Base-by-base conservation (phyloP, 2,113 vertebrate species). In the Paraplagusia blochii region DNA sequence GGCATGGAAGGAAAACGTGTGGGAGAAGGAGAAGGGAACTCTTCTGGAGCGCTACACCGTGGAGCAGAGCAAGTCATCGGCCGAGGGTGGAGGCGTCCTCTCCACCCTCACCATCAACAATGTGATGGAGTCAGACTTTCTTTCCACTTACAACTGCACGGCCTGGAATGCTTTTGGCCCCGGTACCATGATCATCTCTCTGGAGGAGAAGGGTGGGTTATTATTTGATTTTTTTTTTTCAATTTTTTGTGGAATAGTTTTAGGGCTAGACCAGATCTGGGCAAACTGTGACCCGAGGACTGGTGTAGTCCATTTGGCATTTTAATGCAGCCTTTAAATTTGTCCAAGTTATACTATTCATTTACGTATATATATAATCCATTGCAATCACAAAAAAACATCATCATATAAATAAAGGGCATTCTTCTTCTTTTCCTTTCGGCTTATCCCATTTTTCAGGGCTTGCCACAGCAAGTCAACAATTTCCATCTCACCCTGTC, bases 41-140 rank as follows among this genome's bases (percentile, higher is more conserved):
- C 78, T 96, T 2, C 83, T 93, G 84, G 96, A 98, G 66, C 76
- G 95, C 8, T 98, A 98, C 85, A 96, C 94, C 0, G 95, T 98
- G 76, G 96, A 98, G 79, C 89, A 94, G 77, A 94, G 90, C 29
- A 93, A 92, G 53, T 86, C 87, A 1, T 69, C 77, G 0, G 55
- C 79, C 0, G 88, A 88, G 0, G 94, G 92, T 33, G 91, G 82
- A 0, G 95, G 93, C 0, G 96, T 98, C 9, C 88, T 95, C 35
- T 98, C 95, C 74, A 97, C 95, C 0, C 90, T 98, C 66, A 95
- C 92, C 91, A 98, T 98, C 90, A 95, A 93, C 90, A 98, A 94
- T 0, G 93, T 98, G 14, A 91, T 95, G 87, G 95, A 98, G 22
- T 92, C 90, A 0, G 95, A 98, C 73, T 98, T 98, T 77, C 92